Evolutionary conservation across 2,797 vertebrate genomes (phyloP), one percentile per base, ranked within the genome.

Genomic region (Microctenopoma stevenorrisi): DNA sequence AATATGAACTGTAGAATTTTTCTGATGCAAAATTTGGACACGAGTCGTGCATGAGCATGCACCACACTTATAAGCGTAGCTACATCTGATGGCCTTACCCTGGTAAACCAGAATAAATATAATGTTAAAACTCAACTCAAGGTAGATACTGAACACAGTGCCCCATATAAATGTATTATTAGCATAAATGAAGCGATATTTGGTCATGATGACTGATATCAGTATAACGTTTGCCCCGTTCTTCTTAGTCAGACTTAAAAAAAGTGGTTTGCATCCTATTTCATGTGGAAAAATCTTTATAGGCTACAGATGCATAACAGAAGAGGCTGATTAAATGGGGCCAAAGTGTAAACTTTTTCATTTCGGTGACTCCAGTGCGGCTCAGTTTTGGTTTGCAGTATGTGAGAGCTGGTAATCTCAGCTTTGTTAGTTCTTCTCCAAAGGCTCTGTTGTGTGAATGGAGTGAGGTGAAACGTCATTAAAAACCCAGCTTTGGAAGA

Each of bases 1-100:
- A 77, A 59, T 13, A 72, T 25, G 13, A 76, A 53, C 14, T n/a
- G 59, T 7, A 69, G 33, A 74, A n/a, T 44, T 48, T 62, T 57
- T 48, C 63, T 65, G 64, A 72, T 64, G 44, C 64, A 53, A 57
- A 53, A 40, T 53, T 66, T 63, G 22, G 54, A 70, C 22, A 70
- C 40, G 50, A 57, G 60, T 33, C 64, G 67, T 75, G 85, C 86
- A 89, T 73, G 69, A 79, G 81, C 90, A 87, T 88, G 85, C 62
- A 49, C 66, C 55, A 79, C 68, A 76, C 67, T 49, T 79, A 76
- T 79, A 33, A 8, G 7, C 81, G 56, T 63, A 88, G 88, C 89
- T 87, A 90, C 88, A 90, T 90, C 75, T 75, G 74, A 86, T 84
- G 90, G 90, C 91, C 91, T 93, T 93, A 91, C 56, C 81, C 74